These are phyloP conservation scores for Tolmerus cingulatus DNA, from an alignment of 2,888 invertebrate genomes.

Conservation along the genomic window DNA sequence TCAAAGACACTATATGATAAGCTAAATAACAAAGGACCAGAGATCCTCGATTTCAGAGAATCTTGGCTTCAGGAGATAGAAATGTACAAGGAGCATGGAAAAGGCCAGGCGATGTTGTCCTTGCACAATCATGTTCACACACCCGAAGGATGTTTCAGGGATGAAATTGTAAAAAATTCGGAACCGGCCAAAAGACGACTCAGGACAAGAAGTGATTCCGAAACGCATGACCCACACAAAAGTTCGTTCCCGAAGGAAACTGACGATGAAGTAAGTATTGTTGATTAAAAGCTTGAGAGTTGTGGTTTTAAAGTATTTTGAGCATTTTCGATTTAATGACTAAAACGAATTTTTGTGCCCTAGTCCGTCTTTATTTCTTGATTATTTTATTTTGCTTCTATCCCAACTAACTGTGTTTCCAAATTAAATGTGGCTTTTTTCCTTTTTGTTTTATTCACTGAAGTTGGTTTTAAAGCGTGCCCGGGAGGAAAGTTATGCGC, in stretches of 20 bases:
- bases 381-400: conserved; percentile 35
- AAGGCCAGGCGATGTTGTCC: conserved; percentile 39
- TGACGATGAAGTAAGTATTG: conserved; percentile 24
- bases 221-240: conserved; percentile 24
- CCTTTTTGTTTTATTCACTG: conserved; percentile 24
- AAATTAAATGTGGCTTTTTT: not conserved
- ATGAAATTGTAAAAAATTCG: not conserved
- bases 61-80: conserved; percentile 60
- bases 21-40: conserved; percentile 51
- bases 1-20: conserved; percentile 32
- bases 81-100: conserved; percentile 46
- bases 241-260: not conserved
- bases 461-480: conserved; percentile 50
- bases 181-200: conserved; percentile 43
- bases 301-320: not conserved
- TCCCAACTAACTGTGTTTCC: not conserved
- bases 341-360: conserved; percentile 30
- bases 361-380: not conserved
- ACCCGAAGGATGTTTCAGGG: not conserved
- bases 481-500: conserved; percentile 46
- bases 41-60: conserved; percentile 61
- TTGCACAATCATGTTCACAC: conserved; percentile 47
- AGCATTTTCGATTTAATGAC: not conserved
- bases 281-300: not conserved
- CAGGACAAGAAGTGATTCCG: conserved; percentile 48